Percentiles rank a stretch among this genome's conserved stretches.
Conservation (phyloP, 2,113 vertebrate species). For the Scalopus aquaticus region DNA sequence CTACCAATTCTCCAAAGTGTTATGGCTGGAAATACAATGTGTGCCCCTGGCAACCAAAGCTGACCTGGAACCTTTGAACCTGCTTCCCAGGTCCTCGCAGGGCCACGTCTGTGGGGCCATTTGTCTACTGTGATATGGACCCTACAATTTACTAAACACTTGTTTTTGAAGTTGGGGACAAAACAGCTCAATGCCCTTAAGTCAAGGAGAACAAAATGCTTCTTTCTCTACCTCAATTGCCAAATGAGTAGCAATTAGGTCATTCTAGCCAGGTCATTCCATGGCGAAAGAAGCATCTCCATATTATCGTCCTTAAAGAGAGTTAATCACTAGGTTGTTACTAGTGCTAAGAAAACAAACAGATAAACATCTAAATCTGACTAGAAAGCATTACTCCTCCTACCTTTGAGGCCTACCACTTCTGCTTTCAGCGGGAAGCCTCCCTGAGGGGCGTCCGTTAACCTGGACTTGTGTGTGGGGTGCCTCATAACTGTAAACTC, state of each 20-base stretch:
- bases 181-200: slow-evolving; percentile 73
- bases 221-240: slow-evolving; percentile 41
- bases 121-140: slow-evolving; percentile 75
- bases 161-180: slow-evolving; percentile 71
- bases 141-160: slow-evolving; percentile 76
- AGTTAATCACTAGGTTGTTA: slow-evolving; percentile 65
- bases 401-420: not conserved
- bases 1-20: slow-evolving; percentile 60
- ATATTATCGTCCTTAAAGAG: slow-evolving; percentile 75
- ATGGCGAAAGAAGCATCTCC: slow-evolving; percentile 69
- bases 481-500: not conserved
- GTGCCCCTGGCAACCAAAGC: slow-evolving; percentile 27
- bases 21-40: slow-evolving; percentile 53
- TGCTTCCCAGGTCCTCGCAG: slow-evolving; percentile 65
- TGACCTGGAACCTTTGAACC: slow-evolving; percentile 65
- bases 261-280: slow-evolving; percentile 72
- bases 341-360: slow-evolving; percentile 69
- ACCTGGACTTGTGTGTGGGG: not conserved
- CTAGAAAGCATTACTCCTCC: not conserved
- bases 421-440: not conserved
- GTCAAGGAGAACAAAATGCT: slow-evolving; percentile 56
- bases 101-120: slow-evolving; percentile 71
- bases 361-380: not conserved
- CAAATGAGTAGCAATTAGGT: slow-evolving; percentile 63
- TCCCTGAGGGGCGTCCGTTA: not conserved